These are phyloP conservation scores for Acleris laterana DNA, from an alignment of 2,888 invertebrate species.

Conservation along the genomic window DNA sequence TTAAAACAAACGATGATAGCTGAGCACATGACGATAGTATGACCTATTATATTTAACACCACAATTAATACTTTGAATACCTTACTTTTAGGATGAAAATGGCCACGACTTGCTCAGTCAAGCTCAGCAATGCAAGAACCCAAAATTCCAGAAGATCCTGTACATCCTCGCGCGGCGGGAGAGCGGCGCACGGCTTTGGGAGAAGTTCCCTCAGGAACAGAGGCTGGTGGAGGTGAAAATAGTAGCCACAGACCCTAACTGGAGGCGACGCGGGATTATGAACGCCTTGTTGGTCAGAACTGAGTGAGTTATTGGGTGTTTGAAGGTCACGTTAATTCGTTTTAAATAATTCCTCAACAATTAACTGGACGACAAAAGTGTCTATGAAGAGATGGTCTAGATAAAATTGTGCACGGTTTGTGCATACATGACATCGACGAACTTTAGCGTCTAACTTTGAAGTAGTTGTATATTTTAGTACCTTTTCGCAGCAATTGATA, in stretches of 20 bases:
- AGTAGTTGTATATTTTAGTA: no score
- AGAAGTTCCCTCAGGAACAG: conserved; percentile 81
- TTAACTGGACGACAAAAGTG: no score
- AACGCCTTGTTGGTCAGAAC: conserved; percentile 85
- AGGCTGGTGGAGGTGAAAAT: conserved; percentile 86
- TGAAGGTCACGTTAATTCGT: not conserved
- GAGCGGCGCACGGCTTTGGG: conserved; percentile 81
- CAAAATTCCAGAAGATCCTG: conserved; percentile 87
- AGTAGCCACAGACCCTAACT: conserved; percentile 86
- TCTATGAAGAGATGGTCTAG: no score
- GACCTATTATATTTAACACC: no score
- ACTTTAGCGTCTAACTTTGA: no score
- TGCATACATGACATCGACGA: no score
- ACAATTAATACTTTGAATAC: not conserved
- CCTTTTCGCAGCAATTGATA: no score
- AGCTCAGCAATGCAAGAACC: conserved; percentile 80
- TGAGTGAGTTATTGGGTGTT: conserved; percentile 75
- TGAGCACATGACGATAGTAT: no score
- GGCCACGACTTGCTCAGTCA: conserved; percentile 68
- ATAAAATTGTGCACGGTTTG: no score
- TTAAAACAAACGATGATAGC: no score
- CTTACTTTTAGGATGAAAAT: conserved; percentile 54
- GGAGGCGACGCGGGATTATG: conserved; percentile 88
- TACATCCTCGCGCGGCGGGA: conserved; percentile 85
- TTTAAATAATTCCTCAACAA: no score